phyloP scores from a whole-genome alignment of 1,140 invertebrate genomes.

The Ridgeia piscesae region DNA sequence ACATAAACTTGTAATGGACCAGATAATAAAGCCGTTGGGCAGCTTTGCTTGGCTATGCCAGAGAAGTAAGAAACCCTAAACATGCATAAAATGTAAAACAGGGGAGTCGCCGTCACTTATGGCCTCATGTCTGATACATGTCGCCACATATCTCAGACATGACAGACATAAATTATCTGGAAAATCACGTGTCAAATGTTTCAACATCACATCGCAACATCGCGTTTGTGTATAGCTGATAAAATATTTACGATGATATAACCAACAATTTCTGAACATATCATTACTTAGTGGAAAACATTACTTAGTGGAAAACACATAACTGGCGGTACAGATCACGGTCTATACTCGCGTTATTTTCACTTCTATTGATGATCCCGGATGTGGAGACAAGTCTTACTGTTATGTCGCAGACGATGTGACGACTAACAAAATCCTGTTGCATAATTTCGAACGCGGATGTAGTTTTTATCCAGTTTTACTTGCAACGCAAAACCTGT shows the following conservation, averaged over 20 bases:
- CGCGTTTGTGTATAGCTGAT: not conserved
- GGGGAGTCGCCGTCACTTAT: not conserved
- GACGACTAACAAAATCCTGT: not conserved
- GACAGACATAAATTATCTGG: not conserved
- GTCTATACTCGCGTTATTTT: not conserved
- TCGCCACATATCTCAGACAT: not conserved
- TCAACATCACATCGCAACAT: too few species aligned
- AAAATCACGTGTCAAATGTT: not conserved
- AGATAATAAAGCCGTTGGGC: too few species aligned
- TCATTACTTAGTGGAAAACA: not conserved
- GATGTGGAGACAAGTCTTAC: not conserved
- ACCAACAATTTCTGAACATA: not conserved
- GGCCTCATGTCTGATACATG: not conserved
- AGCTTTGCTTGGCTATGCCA: too few species aligned
- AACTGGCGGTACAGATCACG: not conserved
- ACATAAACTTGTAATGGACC: too few species aligned
- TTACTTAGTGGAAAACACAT: not conserved
- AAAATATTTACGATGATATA: not conserved
- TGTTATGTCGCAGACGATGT: not conserved
- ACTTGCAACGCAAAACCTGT: not conserved
- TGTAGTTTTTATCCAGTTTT: not conserved
- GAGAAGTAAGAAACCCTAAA: too few species aligned
- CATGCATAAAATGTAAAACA: not conserved
- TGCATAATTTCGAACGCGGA: not conserved
- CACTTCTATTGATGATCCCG: not conserved